phyloP scores from a whole-genome alignment of 2,888 invertebrate species.

The Chrysomela aeneicollis region DNA sequence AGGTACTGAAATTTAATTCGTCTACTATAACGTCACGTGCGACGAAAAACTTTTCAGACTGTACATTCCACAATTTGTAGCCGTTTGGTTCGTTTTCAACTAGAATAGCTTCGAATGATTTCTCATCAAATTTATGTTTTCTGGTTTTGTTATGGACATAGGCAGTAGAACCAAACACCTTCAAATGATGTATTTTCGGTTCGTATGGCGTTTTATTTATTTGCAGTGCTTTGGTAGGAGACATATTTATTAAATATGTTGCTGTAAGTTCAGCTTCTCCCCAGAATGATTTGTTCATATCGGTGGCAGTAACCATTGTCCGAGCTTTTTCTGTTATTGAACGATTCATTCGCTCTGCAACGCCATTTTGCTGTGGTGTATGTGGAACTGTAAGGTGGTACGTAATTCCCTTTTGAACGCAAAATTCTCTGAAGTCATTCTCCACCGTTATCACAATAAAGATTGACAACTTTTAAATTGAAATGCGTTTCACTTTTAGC shows the following conservation, averaged over 20 bases:
- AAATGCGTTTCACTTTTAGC: no score
- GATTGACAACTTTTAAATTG: no score
- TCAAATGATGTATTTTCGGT: no score
- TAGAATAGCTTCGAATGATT: conserved; percentile 30
- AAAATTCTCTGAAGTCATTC: conserved; percentile 45
- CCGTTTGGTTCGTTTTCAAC: conserved; percentile 45
- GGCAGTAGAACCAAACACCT: no score
- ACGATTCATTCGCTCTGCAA: no score
- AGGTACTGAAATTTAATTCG: conserved; percentile 32
- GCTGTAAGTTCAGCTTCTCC: conserved; percentile 56
- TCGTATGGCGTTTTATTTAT: no score
- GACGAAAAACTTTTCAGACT: conserved; percentile 46
- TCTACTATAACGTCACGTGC: conserved; percentile 54
- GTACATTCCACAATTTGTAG: conserved; percentile 52
- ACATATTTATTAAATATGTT: conserved; percentile 53
- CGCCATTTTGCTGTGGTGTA: conserved; percentile 57
- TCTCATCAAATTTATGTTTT: conserved; percentile 32
- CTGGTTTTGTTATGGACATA: conserved; percentile 35
- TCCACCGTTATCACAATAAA: conserved; percentile 41
- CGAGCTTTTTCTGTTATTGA: conserved; percentile 55
- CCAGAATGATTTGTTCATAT: conserved; percentile 53
- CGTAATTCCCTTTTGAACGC: conserved; percentile 52
- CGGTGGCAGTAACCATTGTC: conserved; percentile 50
- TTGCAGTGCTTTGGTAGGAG: conserved; percentile 52
- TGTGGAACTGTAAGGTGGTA: conserved; percentile 57